Evolutionary conservation across 37 sponge, comb jelly and placozoan genomes (phyloP), one percentile per base, ranked within the genome.

Genomic region (Axinella damicornis): DNA sequence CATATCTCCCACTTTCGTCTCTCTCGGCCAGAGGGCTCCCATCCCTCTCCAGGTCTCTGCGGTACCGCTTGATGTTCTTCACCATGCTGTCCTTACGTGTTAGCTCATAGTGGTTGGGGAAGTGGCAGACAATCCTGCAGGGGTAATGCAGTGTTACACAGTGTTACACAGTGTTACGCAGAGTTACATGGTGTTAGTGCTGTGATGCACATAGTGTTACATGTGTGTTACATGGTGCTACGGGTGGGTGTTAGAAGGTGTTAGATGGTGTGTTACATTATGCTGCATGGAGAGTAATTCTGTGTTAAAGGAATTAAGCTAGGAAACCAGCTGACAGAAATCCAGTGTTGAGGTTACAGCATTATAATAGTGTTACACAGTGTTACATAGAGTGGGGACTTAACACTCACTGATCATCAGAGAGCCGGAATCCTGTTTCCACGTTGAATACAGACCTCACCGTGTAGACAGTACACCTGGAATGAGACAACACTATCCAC

Each of bases 81-180:
- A 98, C 99, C 92, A 98, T 89, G 33, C 75, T 87, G 60, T 98
- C 99, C 85, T 98, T 98, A 52, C 96, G 71, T 19, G 99, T 98
- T 58, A 98, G 90, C 78, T 96, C 96, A 85, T 94, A 98, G 46
- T 96, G 97, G 35, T 90, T 98, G 27, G 99, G 99, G 54, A 96
- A 98, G 58, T 98, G 99, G 58, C 93, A 91, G 21, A 98, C 83
- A 4, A 98, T 88, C 69, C 94, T 87, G 69, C 18, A 55, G 15
- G 22, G 36, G 46, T 46, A 46, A 46, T 46, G 46, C 46, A 46
- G 46, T 46, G 46, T 46, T 46, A 36, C 46, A 38, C 21, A 21
- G 67, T 66, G 27, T 66, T 2, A 34, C 17, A 34, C 33, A 34
- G 27, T 66, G 67, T 62, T 62, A 27, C 33, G 2, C 24, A 2